Base-by-base conservation (phyloP, 2,797 vertebrate species). In the Spinibarbus caldwelli region DNA sequence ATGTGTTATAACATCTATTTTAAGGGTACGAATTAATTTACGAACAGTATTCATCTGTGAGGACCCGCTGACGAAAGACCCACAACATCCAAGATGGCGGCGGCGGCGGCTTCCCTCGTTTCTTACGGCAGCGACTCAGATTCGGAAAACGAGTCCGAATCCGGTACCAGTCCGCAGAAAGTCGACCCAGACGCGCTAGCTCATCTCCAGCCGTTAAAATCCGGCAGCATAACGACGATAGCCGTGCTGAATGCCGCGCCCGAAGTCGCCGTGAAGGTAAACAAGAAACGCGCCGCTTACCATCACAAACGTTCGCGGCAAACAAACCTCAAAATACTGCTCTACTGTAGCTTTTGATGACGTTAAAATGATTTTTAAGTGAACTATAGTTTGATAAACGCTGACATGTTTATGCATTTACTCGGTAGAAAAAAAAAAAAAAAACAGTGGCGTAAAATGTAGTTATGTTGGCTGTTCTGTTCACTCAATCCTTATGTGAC, bases 201-300 rank as follows among this genome's bases (percentile, higher is more conserved):
- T 80, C 96, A 90, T 85, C 95, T 91, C 15, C 95, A 87, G 86
- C 95, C 91, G 26, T 85, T 89, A 4, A 84, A 90, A 62, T 82
- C 89, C 36, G 93, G 5, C 49, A 90, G 2, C 0, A 88, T 81
- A 0, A 93, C 93, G 66, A 82, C 96, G 72, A 23, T 95, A 64
- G 80, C 94, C 4, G 89, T 96, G 14, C 93, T 96, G 10, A 97
- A 99, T 90, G 95, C 97, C 17, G 98, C 98, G 67, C 98, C 98
- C 0, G 97, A 98, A 92, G 98, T 99, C 54, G 97, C 97, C 2
- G 97, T 99, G 79, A 99, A 99, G 97, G 98, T 99, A 94, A 92
- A 93, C 47, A n/a, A 19, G 70, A 38, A 31, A 26, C 72, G 23
- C 45, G 52, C 62, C 19, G 23, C 59, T 43, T 0, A 7, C 14